Evolutionary conservation across 2,797 vertebrate genomes (phyloP).

Genomic region (Florisuga fusca): DNA sequence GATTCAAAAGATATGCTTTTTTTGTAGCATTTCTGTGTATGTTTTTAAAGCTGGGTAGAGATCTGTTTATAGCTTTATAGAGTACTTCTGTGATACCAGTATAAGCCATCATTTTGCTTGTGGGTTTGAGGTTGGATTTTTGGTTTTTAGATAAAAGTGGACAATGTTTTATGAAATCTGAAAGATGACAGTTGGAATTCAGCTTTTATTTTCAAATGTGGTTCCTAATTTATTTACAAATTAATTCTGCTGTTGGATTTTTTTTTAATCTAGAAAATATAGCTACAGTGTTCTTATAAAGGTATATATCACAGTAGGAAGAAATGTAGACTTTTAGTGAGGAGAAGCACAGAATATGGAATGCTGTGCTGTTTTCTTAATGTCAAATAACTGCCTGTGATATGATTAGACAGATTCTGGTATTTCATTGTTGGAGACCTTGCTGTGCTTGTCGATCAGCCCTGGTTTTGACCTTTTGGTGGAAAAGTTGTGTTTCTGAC

Average conservation of each 20-base stretch:
- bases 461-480: background rate
- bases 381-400: background rate
- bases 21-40: background rate
- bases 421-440: background rate
- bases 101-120: rapidly evolving
- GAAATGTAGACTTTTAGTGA: background rate
- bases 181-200: background rate
- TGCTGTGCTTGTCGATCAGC: background rate
- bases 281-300: background rate
- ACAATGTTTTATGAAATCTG: background rate
- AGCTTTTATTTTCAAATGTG: constrained; percentile 1
- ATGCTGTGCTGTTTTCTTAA: background rate
- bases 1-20: background rate
- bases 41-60: background rate
- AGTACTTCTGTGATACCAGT: background rate
- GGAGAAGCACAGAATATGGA: background rate
- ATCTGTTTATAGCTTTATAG: background rate
- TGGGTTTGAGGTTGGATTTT: background rate
- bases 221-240: constrained; percentile 16
- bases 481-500: background rate
- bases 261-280: constrained; percentile 5
- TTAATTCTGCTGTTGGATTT: background rate
- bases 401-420: background rate
- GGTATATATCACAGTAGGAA: background rate
- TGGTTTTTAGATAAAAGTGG: background rate